Evolutionary conservation across 2,888 invertebrate genomes (phyloP).

Genomic region (Agrotis ipsilon): DNA sequence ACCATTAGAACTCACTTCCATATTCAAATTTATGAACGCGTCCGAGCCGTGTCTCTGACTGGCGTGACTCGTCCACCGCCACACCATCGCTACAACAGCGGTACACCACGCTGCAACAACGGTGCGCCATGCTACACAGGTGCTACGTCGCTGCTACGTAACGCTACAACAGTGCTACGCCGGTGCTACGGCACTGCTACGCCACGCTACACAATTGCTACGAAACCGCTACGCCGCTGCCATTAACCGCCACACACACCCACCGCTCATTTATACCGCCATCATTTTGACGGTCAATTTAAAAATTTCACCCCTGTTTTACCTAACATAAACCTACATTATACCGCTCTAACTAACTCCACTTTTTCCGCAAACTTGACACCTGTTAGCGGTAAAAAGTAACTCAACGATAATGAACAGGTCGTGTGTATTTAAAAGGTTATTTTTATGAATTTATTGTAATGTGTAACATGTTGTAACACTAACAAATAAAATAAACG

Average conservation of each 20-base stretch:
- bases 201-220: slow-evolving; percentile 29
- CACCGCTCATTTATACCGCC: slow-evolving; percentile 82
- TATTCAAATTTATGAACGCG: slow-evolving; percentile 91
- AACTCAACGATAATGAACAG: slow-evolving; percentile 45
- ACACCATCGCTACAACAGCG: slow-evolving; percentile 65
- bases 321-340: slow-evolving; percentile 65
- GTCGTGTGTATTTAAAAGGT: slow-evolving; percentile 40
- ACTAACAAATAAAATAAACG: slow-evolving; percentile 62
- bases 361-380: slow-evolving; percentile 47
- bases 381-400: slow-evolving; percentile 57
- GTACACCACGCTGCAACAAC: slow-evolving; percentile 21
- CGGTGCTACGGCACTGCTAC: slow-evolving; percentile 30
- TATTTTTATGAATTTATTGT: slow-evolving; percentile 60
- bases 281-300: slow-evolving; percentile 87
- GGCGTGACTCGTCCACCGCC: slow-evolving; percentile 67
- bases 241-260: slow-evolving; percentile 50
- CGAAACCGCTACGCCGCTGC: slow-evolving; percentile 29
- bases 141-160: slow-evolving; percentile 16
- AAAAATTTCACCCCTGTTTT: slow-evolving; percentile 84
- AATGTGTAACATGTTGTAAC: slow-evolving; percentile 60
- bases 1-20: slow-evolving; percentile 92
- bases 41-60: slow-evolving; percentile 75
- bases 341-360: slow-evolving; percentile 50
- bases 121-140: slow-evolving; percentile 17
- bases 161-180: slow-evolving; percentile 3